These are phyloP conservation scores for Steinernema scapterisci DNA, from an alignment of 2,888 invertebrate genomes.

Conservation along the genomic window DNA sequence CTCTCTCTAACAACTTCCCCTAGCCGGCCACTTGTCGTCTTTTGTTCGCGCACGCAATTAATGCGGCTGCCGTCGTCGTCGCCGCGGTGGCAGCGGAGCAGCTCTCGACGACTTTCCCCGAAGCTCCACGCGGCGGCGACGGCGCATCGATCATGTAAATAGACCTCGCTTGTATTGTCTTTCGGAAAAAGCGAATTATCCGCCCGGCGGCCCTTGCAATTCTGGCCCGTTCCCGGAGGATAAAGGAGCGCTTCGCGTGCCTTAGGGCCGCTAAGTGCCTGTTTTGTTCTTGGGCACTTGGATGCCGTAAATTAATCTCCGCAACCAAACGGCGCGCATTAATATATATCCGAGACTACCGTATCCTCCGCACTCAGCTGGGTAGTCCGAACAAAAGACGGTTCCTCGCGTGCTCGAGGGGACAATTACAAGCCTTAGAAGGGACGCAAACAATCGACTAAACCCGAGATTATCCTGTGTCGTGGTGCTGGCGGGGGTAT, in stretches of 20 bases:
- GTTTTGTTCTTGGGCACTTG: conserved; percentile 16
- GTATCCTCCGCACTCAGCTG: not conserved
- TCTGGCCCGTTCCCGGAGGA: not conserved
- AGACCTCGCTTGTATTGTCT: conserved; percentile 16
- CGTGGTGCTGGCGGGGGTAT: not conserved
- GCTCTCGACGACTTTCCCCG: no score
- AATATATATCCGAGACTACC: conserved; percentile 16
- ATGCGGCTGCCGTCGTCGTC: not conserved
- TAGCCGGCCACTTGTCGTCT: conserved; percentile 21
- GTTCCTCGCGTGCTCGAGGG: conserved; percentile 10
- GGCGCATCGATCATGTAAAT: not conserved
- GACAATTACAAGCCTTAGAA: not conserved
- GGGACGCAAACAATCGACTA: not conserved
- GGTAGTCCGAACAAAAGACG: not conserved
- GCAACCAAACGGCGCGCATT: not conserved
- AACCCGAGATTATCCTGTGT: conserved; percentile 14
- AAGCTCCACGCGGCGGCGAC: not conserved
- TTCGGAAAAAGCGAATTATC: conserved; percentile 17
- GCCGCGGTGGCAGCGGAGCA: no score
- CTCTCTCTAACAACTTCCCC: conserved; percentile 21
- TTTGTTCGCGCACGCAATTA: conserved; percentile 22
- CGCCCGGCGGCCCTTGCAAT: conserved; percentile 12
- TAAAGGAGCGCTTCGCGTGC: conserved; percentile 1
- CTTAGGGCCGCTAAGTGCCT: not conserved
- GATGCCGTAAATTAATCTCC: conserved; percentile 7